These are phyloP conservation scores for Paramormyrops kingsleyae DNA, from an alignment of 2,113 vertebrate genomes.

Conservation along the genomic window DNA sequence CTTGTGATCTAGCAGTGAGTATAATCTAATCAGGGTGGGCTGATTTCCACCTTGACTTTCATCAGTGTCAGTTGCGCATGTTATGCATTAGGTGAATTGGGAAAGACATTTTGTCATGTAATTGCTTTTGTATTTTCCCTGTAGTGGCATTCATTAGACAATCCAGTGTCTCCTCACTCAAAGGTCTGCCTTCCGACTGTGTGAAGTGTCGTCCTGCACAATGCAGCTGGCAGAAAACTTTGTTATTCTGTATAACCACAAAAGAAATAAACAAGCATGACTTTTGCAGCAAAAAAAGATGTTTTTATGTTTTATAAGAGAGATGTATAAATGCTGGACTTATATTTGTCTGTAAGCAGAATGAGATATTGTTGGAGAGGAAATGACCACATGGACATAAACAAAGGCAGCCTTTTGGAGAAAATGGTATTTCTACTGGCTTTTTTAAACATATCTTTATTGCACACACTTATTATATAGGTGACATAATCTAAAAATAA, in stretches of 20 bases:
- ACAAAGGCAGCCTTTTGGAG: not conserved
- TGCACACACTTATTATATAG: not conserved
- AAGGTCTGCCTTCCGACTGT: not conserved
- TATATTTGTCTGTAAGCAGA: not conserved
- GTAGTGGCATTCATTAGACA: not conserved
- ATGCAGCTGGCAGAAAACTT: not conserved
- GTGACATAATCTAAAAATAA: not conserved
- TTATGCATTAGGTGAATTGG: not conserved
- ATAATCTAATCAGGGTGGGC: not conserved
- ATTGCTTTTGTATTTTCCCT: not conserved
- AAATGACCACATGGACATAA: not conserved
- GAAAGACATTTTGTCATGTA: not conserved
- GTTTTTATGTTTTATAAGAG: not conserved
- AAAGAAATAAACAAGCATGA: not conserved
- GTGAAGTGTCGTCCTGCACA: not conserved
- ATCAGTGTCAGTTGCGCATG: not conserved
- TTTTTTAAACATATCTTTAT: not conserved
- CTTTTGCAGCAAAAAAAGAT: not conserved
- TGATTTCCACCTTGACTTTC: not conserved
- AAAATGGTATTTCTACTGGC: not conserved
- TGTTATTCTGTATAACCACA: not conserved
- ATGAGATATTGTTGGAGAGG: not conserved
- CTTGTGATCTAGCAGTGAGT: not conserved
- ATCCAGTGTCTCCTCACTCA: not conserved
- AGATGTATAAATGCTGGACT: not conserved